Evolutionary conservation across 2,888 invertebrate genomes (phyloP).

Genomic region (Drosophila lutescens): DNA sequence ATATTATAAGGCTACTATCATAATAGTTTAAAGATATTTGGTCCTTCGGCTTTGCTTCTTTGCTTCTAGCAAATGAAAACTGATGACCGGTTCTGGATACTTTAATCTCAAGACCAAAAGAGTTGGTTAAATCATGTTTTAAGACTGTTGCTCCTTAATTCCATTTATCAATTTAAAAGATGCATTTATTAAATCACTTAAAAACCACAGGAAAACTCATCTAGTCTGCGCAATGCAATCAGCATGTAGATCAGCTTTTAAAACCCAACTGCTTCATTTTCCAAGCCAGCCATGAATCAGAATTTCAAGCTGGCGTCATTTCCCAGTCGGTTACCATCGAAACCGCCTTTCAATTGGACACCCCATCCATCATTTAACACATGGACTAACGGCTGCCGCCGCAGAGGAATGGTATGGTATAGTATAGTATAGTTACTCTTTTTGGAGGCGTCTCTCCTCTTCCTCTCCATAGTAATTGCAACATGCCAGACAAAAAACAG

Average conservation of each 20-base stretch:
- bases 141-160: background rate
- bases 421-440: slow-evolving; percentile 39
- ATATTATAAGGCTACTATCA: background rate
- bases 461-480: slow-evolving; percentile 41
- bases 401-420: slow-evolving; percentile 23
- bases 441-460: slow-evolving; percentile 42
- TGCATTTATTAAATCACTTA: background rate
- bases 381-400: slow-evolving; percentile 37
- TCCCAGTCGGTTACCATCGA: slow-evolving; percentile 37
- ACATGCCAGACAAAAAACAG: slow-evolving; percentile 57
- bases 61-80: background rate
- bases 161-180: background rate
- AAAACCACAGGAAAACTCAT: background rate
- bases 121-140: background rate
- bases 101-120: too few species aligned
- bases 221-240: background rate
- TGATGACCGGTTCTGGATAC: background rate
- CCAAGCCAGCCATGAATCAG: slow-evolving; percentile 24
- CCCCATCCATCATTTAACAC: slow-evolving; percentile 51
- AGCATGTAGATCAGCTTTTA: slow-evolving; percentile 16
- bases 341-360: slow-evolving; percentile 44
- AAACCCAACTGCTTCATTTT: slow-evolving; percentile 7
- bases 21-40: background rate
- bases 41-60: too few species aligned
- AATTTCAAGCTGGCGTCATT: slow-evolving; percentile 29